A percentile compares a stretch with the other conserved stretches of the same genome.
phyloP scores from a whole-genome alignment of 2,113 vertebrate species.

The Promerops cafer region DNA sequence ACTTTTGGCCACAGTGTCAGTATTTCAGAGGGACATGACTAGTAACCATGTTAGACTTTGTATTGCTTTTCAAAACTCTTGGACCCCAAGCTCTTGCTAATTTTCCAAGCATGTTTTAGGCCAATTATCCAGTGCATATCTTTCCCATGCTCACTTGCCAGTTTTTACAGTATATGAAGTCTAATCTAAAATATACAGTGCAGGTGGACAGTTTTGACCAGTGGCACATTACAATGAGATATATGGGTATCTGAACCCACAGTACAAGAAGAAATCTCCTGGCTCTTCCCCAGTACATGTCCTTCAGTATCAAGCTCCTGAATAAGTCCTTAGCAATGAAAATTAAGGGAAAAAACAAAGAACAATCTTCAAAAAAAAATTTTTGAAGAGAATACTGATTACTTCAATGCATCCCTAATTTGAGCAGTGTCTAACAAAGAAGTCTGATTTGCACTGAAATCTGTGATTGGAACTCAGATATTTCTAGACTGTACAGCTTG shows the following conservation, averaged over 20 bases:
- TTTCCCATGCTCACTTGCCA: background rate
- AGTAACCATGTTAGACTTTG: background rate
- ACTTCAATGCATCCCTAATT: conserved; percentile 44
- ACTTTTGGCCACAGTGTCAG: background rate
- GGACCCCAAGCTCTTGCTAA: background rate
- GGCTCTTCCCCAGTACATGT: background rate
- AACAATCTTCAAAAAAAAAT: background rate
- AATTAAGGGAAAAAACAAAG: background rate
- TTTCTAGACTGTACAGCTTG: conserved; percentile 42
- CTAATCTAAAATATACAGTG: background rate
- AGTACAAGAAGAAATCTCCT: background rate
- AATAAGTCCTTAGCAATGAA: background rate
- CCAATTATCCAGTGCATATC: background rate
- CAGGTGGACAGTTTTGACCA: rapidly evolving
- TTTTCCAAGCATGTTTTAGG: background rate
- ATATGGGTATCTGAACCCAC: background rate
- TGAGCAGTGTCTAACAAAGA: conserved; percentile 30
- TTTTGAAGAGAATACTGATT: conserved; percentile 28
- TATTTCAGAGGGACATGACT: background rate
- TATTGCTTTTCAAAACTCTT: background rate
- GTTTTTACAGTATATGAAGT: background rate
- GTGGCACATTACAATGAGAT: background rate
- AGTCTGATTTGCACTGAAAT: conserved; percentile 44
- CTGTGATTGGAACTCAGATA: background rate
- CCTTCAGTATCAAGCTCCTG: background rate